Evolutionary conservation across 2,113 vertebrate species (phyloP).

Genomic region (Nipponia nippon): DNA sequence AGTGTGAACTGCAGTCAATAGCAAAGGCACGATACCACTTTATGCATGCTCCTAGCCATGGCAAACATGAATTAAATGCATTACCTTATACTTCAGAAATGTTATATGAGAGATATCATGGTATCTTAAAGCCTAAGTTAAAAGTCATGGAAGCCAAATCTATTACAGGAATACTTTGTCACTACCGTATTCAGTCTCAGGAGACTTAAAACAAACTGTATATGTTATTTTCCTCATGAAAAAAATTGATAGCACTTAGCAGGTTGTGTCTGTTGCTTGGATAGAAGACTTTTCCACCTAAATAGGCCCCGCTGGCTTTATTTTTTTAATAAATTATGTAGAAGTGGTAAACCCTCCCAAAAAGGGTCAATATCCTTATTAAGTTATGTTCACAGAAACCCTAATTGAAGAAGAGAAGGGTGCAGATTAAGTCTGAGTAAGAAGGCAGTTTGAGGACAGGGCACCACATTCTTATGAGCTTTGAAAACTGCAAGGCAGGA

Average conservation of each 20-base stretch:
- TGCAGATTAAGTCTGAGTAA: neutral
- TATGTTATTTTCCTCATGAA: neutral
- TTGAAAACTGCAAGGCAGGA: neutral
- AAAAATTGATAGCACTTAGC: neutral
- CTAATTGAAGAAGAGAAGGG: neutral
- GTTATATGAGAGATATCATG: neutral
- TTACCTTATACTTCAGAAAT: neutral
- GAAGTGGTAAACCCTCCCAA: neutral
- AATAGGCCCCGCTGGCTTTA: neutral
- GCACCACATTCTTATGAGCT: neutral
- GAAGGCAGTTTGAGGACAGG: neutral
- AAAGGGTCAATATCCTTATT: neutral
- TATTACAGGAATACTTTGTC: neutral
- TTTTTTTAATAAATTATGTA: neutral
- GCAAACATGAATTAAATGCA: neutral
- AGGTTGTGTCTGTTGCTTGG: neutral
- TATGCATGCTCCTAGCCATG: neutral
- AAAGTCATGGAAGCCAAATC: neutral
- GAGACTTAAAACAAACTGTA: neutral
- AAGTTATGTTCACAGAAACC: neutral
- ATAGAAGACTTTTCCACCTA: neutral
- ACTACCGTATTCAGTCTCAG: neutral
- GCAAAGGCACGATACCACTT: neutral
- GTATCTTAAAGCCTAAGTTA: neutral
- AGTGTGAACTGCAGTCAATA: neutral